phyloP scores from a whole-genome alignment of 2,888 invertebrate species.

The Drosophila monieri region DNA sequence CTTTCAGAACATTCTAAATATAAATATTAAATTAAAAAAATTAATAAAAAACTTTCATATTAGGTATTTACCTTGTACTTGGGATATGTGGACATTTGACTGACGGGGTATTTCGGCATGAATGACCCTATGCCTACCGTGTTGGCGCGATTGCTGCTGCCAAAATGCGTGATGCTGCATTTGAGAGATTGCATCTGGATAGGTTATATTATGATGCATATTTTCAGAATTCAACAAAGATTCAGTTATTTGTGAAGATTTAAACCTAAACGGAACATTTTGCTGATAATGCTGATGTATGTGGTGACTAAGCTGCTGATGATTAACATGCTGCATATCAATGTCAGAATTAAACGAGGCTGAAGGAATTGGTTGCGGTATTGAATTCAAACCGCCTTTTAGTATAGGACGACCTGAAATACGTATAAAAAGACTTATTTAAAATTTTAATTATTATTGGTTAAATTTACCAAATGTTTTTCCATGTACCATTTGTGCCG shows the following conservation, averaged over 20 bases:
- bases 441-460: background rate
- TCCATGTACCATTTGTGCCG: slow-evolving; percentile 45
- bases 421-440: background rate
- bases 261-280: slow-evolving; percentile 55
- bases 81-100: slow-evolving; percentile 79
- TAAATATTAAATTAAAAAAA: background rate
- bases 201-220: slow-evolving; percentile 59
- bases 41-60: background rate
- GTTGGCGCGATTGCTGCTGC: slow-evolving; percentile 74
- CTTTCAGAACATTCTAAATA: slow-evolving; percentile 35
- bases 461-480: slow-evolving; percentile 56
- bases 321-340: slow-evolving; percentile 78
- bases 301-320: slow-evolving; percentile 1
- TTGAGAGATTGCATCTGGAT: slow-evolving; percentile 66
- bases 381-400: slow-evolving; percentile 77
- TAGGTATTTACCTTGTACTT: slow-evolving; percentile 29
- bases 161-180: slow-evolving; percentile 78
- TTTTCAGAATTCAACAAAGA: slow-evolving; percentile 51
- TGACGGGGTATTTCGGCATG: slow-evolving; percentile 50
- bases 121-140: slow-evolving; percentile 48
- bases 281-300: slow-evolving; percentile 7
- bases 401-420: slow-evolving; percentile 82
- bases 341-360: slow-evolving; percentile 63
- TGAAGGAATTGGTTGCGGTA: slow-evolving; percentile 54
- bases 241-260: slow-evolving; percentile 54